Percentiles rank a stretch among this genome's conserved stretches.
Evolutionary conservation across 2,113 vertebrate species (phyloP).

Genomic region (Actinemys pallida): DNA sequence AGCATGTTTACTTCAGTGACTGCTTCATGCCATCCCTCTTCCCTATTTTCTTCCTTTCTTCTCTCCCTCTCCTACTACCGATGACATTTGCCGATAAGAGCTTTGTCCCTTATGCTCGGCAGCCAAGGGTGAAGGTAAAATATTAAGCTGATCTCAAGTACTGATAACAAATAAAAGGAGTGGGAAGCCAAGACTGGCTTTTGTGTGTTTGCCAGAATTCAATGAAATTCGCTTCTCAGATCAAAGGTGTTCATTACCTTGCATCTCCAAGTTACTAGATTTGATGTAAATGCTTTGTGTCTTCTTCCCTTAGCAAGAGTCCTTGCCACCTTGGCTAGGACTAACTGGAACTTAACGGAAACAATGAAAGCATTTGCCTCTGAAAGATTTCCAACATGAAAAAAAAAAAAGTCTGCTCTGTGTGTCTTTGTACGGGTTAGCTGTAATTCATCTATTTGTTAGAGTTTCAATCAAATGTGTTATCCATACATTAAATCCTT

Average conservation of each 20-base stretch:
- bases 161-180: conserved; percentile 46
- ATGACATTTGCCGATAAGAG: conserved; percentile 40
- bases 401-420: background rate
- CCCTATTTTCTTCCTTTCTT: conserved; percentile 4
- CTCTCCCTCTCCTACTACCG: background rate
- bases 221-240: conserved; percentile 62
- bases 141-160: conserved; percentile 54
- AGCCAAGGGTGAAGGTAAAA: conserved; percentile 65
- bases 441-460: background rate
- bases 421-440: background rate
- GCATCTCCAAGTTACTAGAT: background rate
- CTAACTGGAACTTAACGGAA: background rate
- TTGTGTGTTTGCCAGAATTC: conserved; percentile 41
- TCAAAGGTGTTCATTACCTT: conserved; percentile 12
- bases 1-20: conserved; percentile 58
- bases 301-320: conserved; percentile 20
- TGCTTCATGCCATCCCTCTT: background rate
- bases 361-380: background rate
- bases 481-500: background rate
- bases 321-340: background rate
- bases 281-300: background rate
- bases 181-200: conserved; percentile 7
- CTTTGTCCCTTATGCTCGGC: conserved; percentile 39
- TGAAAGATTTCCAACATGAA: background rate
- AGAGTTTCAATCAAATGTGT: background rate